Evolutionary conservation across 2,113 vertebrate species (phyloP).

Genomic region (Polypterus senegalus): DNA sequence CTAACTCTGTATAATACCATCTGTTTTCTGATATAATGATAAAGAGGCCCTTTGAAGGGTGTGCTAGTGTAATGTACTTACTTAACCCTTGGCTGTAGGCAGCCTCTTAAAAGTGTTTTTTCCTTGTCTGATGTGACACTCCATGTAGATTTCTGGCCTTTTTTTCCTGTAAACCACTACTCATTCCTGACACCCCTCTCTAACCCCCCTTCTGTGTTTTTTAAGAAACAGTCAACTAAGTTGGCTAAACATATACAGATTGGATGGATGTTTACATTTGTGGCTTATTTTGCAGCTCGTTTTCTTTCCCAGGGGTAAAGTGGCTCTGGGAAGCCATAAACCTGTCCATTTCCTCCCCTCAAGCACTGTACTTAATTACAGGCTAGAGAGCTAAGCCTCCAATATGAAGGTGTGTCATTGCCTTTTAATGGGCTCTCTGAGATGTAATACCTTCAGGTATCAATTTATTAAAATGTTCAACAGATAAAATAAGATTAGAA

Average conservation of each 20-base stretch:
- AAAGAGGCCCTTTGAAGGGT: constrained; percentile 52
- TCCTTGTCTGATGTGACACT: neutral
- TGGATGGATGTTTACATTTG: constrained; percentile 19
- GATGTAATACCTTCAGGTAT: neutral
- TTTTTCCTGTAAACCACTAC: constrained; percentile 5
- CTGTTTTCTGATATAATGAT: constrained; percentile 43
- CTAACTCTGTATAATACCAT: constrained; percentile 38
- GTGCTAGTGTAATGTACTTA: constrained; percentile 26
- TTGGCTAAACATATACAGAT: constrained; percentile 24
- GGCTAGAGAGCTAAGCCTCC: constrained; percentile 15
- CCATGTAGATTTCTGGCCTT: neutral
- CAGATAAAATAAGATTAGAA: neutral
- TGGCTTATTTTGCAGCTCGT: constrained; percentile 14
- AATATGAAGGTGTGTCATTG: neutral
- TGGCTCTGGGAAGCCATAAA: constrained; percentile 10
- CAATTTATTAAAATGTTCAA: neutral
- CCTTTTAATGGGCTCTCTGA: neutral
- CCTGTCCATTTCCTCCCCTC: constrained; percentile 12
- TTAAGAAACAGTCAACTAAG: constrained; percentile 17
- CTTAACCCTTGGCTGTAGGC: constrained; percentile 28
- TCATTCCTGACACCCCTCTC: no score
- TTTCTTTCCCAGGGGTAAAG: constrained; percentile 18
- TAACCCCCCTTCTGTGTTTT: no score
- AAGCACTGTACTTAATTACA: constrained; percentile 10
- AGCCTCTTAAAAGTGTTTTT: constrained; percentile 24